Conservation (phyloP, 2,888 invertebrate genomes). For the Branchellion lobata region DNA sequence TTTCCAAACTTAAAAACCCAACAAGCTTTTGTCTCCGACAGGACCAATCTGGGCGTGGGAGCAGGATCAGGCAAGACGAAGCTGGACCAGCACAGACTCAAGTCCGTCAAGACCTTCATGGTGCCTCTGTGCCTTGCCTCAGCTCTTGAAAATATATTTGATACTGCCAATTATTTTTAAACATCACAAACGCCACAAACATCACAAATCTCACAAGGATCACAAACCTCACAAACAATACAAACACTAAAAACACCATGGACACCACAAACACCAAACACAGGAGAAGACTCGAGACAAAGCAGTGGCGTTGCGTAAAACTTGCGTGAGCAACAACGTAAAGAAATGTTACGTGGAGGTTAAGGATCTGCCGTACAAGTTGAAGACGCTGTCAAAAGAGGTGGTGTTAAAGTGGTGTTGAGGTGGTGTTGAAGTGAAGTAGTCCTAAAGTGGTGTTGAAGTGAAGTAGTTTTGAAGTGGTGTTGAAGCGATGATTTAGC, state of each 20-base stretch:
- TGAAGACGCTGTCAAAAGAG: conserved; percentile 49
- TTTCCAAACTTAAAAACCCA: no score
- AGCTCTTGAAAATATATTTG: background rate
- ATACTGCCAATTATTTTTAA: conserved; percentile 2
- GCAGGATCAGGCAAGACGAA: conserved; percentile 52
- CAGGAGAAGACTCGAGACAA: conserved; percentile 42
- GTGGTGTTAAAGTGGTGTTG: conserved; percentile 38
- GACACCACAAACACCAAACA: conserved; percentile 24
- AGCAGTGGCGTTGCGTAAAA: conserved; percentile 39
- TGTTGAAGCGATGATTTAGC: no score
- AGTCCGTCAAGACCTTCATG: conserved; percentile 49
- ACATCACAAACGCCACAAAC: no score
- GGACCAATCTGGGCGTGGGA: conserved; percentile 47
- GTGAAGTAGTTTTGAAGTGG: no score
- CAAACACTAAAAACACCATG: background rate
- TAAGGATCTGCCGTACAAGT: conserved; percentile 45
- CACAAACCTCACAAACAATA: no score
- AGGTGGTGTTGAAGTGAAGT: no score
- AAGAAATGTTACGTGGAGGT: conserved; percentile 44
- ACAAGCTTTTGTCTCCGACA: no score
- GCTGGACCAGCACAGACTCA: conserved; percentile 52
- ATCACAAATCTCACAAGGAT: conserved; percentile 35
- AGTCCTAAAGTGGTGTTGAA: no score
- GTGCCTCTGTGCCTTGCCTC: no score
- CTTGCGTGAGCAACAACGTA: conserved; percentile 45